These are phyloP conservation scores for Enhydra lutris DNA, from an alignment of 2,113 vertebrate species.

Conservation along the genomic window DNA sequence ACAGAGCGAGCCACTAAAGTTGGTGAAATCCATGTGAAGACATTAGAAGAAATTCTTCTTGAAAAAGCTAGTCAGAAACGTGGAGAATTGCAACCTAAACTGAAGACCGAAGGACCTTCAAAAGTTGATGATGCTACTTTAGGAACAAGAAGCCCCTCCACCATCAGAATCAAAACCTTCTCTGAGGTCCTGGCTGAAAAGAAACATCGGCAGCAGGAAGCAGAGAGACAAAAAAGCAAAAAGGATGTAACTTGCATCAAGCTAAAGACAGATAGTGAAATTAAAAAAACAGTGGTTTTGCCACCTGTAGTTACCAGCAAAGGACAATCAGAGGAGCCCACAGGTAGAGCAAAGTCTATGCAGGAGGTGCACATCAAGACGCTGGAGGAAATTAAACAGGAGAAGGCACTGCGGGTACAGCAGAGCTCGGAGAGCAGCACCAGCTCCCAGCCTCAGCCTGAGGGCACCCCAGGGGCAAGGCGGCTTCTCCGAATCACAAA, in stretches of 20 bases:
- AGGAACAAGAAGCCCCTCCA: slow-evolving; percentile 59
- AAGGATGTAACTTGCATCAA: slow-evolving; percentile 59
- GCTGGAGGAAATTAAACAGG: slow-evolving; percentile 93
- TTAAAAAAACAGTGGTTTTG: slow-evolving; percentile 40
- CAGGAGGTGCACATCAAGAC: slow-evolving; percentile 90
- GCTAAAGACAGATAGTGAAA: slow-evolving; percentile 57
- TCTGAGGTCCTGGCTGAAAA: slow-evolving; percentile 86
- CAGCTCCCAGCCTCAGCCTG: not conserved
- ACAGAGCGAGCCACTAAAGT: slow-evolving; percentile 78
- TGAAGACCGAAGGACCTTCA: slow-evolving; percentile 46
- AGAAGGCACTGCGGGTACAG: slow-evolving; percentile 90
- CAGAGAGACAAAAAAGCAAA: slow-evolving; percentile 77
- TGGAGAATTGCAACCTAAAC: slow-evolving; percentile 71
- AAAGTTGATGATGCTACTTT: slow-evolving; percentile 63
- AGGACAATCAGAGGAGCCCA: slow-evolving; percentile 61
- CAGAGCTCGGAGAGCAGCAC: slow-evolving; percentile 62
- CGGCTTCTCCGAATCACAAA: slow-evolving; percentile 81
- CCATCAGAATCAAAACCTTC: slow-evolving; percentile 80
- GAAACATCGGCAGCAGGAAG: slow-evolving; percentile 81
- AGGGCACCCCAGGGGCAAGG: slow-evolving; percentile 50
- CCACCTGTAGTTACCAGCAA: not conserved
- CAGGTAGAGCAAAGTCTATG: slow-evolving; percentile 21
- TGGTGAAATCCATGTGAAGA: slow-evolving; percentile 91
- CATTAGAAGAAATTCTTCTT: slow-evolving; percentile 92
- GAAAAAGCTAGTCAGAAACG: slow-evolving; percentile 88